A percentile compares a stretch with the other conserved stretches of the same genome.
phyloP scores from a whole-genome alignment of 2,888 invertebrate genomes.

The Aphodius granarius region DNA sequence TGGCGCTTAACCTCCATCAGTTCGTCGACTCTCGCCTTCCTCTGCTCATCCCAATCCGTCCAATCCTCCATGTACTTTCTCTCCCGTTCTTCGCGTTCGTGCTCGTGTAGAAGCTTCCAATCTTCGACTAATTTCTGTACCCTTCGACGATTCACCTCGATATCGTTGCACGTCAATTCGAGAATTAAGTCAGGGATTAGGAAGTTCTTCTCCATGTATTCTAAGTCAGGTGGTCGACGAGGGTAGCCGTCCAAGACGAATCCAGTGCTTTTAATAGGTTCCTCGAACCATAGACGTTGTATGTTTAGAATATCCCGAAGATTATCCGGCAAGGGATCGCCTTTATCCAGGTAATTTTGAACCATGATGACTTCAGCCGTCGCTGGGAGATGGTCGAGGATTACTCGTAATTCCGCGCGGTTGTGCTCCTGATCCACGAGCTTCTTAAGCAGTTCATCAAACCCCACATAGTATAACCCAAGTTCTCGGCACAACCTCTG shows the following conservation, averaged over 20 bases:
- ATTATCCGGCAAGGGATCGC: slow-evolving; percentile 53
- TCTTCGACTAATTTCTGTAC: slow-evolving; percentile 37
- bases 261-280: slow-evolving; percentile 56
- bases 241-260: slow-evolving; percentile 67
- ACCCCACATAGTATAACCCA: slow-evolving; percentile 59
- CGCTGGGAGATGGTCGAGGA: slow-evolving; percentile 5
- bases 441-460: slow-evolving; percentile 43
- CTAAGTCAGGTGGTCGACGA: slow-evolving; percentile 57
- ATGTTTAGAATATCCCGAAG: slow-evolving; percentile 52
- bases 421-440: slow-evolving; percentile 26
- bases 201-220: slow-evolving; percentile 56
- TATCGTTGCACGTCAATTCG: slow-evolving; percentile 52
- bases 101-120: slow-evolving; percentile 52
- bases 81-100: slow-evolving; percentile 38
- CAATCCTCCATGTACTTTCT: slow-evolving; percentile 32
- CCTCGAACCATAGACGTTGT: slow-evolving; percentile 57
- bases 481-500: slow-evolving; percentile 58
- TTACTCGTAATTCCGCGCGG: slow-evolving; percentile 5
- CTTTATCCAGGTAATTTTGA: slow-evolving; percentile 57
- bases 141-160: slow-evolving; percentile 38
- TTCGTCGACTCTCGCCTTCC: slow-evolving; percentile 39
- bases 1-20: slow-evolving; percentile 44
- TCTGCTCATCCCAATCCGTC: slow-evolving; percentile 40
- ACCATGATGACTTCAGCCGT: slow-evolving; percentile 23
- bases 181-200: slow-evolving; percentile 64